These are phyloP conservation scores for Holocentrus rufus DNA, from an alignment of 2,797 vertebrate genomes.

Conservation along the genomic window DNA sequence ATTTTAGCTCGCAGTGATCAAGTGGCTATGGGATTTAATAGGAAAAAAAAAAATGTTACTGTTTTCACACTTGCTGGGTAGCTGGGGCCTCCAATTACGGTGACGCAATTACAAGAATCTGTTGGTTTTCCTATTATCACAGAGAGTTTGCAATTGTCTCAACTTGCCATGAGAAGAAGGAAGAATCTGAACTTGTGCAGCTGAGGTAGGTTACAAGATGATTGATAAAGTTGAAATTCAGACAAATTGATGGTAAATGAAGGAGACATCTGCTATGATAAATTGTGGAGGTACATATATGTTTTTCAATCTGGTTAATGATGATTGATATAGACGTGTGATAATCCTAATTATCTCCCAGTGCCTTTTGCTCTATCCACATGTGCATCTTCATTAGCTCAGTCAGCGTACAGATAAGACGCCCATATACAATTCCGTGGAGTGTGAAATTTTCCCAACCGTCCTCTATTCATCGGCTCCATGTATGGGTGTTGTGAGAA, in stretches of 20 bases:
- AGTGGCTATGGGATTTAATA: slow-evolving; percentile 41
- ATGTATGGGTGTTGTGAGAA: slow-evolving; percentile 48
- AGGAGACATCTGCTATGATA: slow-evolving; percentile 39
- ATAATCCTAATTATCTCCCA: slow-evolving; percentile 75
- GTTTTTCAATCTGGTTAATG: slow-evolving; percentile 70
- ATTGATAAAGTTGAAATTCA: slow-evolving; percentile 40
- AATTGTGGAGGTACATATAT: slow-evolving; percentile 46
- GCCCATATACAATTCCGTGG: slow-evolving; percentile 53
- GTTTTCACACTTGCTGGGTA: slow-evolving; percentile 68
- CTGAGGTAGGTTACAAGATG: slow-evolving; percentile 19
- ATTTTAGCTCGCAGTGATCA: slow-evolving; percentile 74
- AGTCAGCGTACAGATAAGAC: slow-evolving; percentile 51
- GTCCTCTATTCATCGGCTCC: slow-evolving; percentile 46
- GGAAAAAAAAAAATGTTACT: too few relatives aligned
- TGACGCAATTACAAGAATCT: slow-evolving; percentile 71
- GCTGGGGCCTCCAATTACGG: slow-evolving; percentile 70
- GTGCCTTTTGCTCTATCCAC: slow-evolving; percentile 68
- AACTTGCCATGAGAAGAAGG: slow-evolving; percentile 51
- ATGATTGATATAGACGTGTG: slow-evolving; percentile 75
- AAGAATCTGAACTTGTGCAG: slow-evolving; percentile 46
- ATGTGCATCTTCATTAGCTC: slow-evolving; percentile 74
- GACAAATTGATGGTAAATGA: slow-evolving; percentile 36
- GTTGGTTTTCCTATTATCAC: slow-evolving; percentile 77
- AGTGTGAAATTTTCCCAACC: slow-evolving; percentile 73
- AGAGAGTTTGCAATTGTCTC: slow-evolving; percentile 61